Percentiles rank a stretch among this genome's conserved stretches.
Conservation (phyloP, 2,888 invertebrate genomes). For the Clivina fossor region DNA sequence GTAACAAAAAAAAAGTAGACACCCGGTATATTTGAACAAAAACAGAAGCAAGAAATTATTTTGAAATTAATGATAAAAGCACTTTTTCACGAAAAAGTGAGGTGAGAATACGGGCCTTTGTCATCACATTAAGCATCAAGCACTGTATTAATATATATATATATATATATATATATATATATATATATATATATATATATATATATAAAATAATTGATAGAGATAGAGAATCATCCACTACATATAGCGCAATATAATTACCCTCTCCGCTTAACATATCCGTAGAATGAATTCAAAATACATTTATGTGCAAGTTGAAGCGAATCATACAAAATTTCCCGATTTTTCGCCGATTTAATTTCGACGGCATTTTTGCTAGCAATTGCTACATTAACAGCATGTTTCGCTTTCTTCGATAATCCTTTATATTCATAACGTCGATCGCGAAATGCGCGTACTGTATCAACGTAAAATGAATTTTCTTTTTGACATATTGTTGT, state of each 20-base stretch:
- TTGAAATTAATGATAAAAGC: too few relatives aligned
- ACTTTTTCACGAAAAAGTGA: too few relatives aligned
- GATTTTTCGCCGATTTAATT: conserved; percentile 84
- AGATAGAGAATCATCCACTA: conserved; percentile 9
- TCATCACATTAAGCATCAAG: too few relatives aligned
- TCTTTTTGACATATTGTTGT: conserved; percentile 97
- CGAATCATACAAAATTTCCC: conserved; percentile 95
- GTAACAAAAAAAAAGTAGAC: too few relatives aligned
- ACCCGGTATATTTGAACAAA: too few relatives aligned
- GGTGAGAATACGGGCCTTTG: too few relatives aligned
- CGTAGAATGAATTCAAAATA: conserved; percentile 98
- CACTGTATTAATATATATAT: too few relatives aligned
- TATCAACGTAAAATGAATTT: conserved; percentile 99
- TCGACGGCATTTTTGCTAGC: conserved; percentile 87
- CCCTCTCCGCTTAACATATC: conserved; percentile 89
- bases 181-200: too few relatives aligned
- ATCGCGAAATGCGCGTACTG: conserved; percentile 92
- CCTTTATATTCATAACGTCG: conserved; percentile 90
- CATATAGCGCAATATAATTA: conserved; percentile 46
- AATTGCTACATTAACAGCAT: conserved; percentile 77
- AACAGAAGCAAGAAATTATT: too few relatives aligned
- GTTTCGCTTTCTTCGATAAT: conserved; percentile 87
- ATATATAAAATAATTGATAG: too few relatives aligned
- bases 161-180: too few relatives aligned
- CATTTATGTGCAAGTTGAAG: conserved; percentile 98